Conservation (phyloP, 1,140 invertebrate species). For the Euwallacea fornicatus region DNA sequence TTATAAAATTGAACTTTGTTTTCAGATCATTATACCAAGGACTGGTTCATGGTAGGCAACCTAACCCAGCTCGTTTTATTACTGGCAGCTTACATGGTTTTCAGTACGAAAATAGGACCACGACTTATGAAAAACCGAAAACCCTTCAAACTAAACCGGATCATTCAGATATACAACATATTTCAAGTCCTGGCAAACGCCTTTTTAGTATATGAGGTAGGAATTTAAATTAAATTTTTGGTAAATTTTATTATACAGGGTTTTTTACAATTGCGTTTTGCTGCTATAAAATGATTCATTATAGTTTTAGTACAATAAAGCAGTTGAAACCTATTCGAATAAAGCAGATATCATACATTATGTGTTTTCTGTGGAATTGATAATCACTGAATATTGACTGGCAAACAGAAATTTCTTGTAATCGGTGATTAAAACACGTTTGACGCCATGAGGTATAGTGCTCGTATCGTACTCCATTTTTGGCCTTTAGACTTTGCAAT, state of each 20-base stretch:
- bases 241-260: neutral
- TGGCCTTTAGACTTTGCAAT: too few relatives aligned
- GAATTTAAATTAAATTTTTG: slow-evolving; percentile 15
- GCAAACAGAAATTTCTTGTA: too few relatives aligned
- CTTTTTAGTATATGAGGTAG: slow-evolving; percentile 71
- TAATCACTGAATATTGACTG: too few relatives aligned
- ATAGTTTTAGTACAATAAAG: too few relatives aligned
- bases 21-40: slow-evolving; percentile 80
- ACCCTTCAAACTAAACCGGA: slow-evolving; percentile 75
- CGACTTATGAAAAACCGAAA: slow-evolving; percentile 82
- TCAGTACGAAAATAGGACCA: slow-evolving; percentile 73
- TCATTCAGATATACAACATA: slow-evolving; percentile 80
- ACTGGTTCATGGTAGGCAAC: slow-evolving; percentile 82
- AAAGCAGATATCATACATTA: too few relatives aligned
- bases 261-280: neutral
- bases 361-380: too few relatives aligned
- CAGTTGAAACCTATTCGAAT: too few relatives aligned
- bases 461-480: too few relatives aligned
- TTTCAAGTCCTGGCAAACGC: slow-evolving; percentile 73
- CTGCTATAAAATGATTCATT: too few relatives aligned
- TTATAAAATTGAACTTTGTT: slow-evolving; percentile 38
- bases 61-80: slow-evolving; percentile 77
- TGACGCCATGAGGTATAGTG: too few relatives aligned
- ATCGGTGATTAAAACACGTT: too few relatives aligned
- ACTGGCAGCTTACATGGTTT: slow-evolving; percentile 75